These are phyloP conservation scores for Reticulitermes speratus DNA, from an alignment of 1,140 invertebrate genomes.

Conservation along the genomic window DNA sequence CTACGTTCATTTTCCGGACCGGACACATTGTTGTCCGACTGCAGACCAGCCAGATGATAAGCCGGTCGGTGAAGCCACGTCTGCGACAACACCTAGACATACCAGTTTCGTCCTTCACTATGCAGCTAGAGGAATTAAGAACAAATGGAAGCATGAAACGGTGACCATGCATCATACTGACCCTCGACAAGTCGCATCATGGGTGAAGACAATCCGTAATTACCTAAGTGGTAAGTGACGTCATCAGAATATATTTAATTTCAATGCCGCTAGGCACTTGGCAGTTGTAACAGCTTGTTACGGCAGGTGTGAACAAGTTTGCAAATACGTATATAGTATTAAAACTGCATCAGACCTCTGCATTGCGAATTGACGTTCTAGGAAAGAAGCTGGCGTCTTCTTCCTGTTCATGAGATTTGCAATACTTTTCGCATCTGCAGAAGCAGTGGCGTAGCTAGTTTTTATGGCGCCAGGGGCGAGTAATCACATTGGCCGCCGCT, in stretches of 20 bases:
- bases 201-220: constrained; percentile 61
- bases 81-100: constrained; percentile 40
- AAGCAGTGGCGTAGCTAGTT: too few relatives aligned
- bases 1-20: constrained; percentile 48
- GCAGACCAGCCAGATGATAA: constrained; percentile 35
- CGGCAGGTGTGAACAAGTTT: too few relatives aligned
- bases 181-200: constrained; percentile 59
- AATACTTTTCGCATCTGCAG: too few relatives aligned
- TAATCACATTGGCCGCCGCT: too few relatives aligned
- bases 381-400: too few relatives aligned
- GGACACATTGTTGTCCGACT: constrained; percentile 36
- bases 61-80: neutral
- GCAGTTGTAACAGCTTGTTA: too few relatives aligned
- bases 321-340: too few relatives aligned
- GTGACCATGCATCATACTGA: constrained; percentile 61
- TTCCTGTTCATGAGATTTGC: too few relatives aligned
- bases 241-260: constrained; percentile 24
- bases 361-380: too few relatives aligned
- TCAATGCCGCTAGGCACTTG: too few relatives aligned
- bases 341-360: too few relatives aligned
- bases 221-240: constrained; percentile 50
- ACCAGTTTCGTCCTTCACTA: constrained; percentile 63
- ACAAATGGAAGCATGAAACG: constrained; percentile 59
- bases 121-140: constrained; percentile 56
- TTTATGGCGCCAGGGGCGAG: too few relatives aligned